These are phyloP conservation scores for Megamerina dolium DNA, from an alignment of 2,888 invertebrate species.

Conservation along the genomic window DNA sequence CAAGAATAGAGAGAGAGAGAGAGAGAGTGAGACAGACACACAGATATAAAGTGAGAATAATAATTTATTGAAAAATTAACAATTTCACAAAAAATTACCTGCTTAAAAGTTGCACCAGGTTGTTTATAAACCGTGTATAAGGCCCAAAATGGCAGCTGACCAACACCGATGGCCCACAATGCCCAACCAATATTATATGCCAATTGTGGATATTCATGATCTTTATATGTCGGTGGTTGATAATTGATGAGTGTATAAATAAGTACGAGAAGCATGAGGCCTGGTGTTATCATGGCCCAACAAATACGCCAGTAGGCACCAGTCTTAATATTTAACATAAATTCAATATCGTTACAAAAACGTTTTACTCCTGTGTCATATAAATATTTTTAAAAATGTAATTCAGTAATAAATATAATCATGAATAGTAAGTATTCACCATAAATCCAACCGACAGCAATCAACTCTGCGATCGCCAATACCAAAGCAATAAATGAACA, in stretches of 20 bases:
- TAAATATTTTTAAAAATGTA: too few relatives aligned
- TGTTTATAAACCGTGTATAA: conserved; percentile 39
- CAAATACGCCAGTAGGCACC: conserved; percentile 72
- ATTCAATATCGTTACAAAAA: conserved; percentile 68
- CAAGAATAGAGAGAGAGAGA: too few relatives aligned
- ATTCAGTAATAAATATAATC: not conserved
- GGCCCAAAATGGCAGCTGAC: conserved; percentile 51
- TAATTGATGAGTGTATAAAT: conserved; percentile 62
- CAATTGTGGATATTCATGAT: conserved; percentile 55
- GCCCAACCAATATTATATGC: conserved; percentile 55
- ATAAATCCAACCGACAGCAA: conserved; percentile 70
- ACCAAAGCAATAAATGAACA: conserved; percentile 69
- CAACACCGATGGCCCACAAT: conserved; percentile 51
- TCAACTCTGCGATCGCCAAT: conserved; percentile 60
- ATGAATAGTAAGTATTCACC: conserved; percentile 48
- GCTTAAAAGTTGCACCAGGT: conserved; percentile 26
- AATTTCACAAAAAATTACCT: conserved; percentile 14
- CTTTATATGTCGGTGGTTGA: conserved; percentile 58
- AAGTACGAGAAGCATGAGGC: conserved; percentile 63
- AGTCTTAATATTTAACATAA: conserved; percentile 64
- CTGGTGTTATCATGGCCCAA: conserved; percentile 71
- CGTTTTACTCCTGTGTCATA: conserved; percentile 54
- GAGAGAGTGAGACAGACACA: too few relatives aligned
- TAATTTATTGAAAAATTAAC: not conserved
- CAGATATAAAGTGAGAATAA: too few relatives aligned